These are phyloP conservation scores for Sapajus apella DNA, from an alignment of 2,113 vertebrate genomes.

Conservation along the genomic window DNA sequence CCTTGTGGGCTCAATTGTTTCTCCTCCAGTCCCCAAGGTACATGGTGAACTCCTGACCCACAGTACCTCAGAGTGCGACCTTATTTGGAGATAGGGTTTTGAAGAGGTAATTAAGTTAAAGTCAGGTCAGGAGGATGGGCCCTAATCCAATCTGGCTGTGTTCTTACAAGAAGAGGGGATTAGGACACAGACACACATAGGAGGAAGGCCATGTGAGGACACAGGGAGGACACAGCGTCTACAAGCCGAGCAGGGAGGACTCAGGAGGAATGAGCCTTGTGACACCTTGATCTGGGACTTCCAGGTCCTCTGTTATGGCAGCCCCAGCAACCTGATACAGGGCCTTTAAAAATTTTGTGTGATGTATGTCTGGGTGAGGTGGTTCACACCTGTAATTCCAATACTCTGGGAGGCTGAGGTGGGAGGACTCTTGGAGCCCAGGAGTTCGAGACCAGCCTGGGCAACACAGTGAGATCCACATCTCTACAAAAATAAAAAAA, in stretches of 20 bases:
- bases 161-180: background rate
- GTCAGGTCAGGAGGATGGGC: background rate
- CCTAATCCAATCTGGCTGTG: background rate
- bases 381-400: no score
- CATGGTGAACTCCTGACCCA: background rate
- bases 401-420: no score
- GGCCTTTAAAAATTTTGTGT: background rate
- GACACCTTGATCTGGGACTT: fast-evolving
- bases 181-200: background rate
- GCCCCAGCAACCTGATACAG: background rate
- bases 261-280: background rate
- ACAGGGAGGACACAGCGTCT: background rate
- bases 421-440: no score
- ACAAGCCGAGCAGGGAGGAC: fast-evolving
- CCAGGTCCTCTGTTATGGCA: background rate
- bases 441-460: no score
- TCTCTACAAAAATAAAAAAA: no score
- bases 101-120: background rate
- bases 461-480: no score
- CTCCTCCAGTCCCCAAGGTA: background rate
- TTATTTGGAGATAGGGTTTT: background rate
- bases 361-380: no score
- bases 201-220: background rate
- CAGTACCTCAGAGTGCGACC: no score
- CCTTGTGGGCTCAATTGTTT: fast-evolving